A percentile compares a stretch with the other conserved stretches of the same genome.
These are phyloP conservation scores for Leptinotarsa juncta DNA, from an alignment of 2,888 invertebrate species.

Conservation along the genomic window DNA sequence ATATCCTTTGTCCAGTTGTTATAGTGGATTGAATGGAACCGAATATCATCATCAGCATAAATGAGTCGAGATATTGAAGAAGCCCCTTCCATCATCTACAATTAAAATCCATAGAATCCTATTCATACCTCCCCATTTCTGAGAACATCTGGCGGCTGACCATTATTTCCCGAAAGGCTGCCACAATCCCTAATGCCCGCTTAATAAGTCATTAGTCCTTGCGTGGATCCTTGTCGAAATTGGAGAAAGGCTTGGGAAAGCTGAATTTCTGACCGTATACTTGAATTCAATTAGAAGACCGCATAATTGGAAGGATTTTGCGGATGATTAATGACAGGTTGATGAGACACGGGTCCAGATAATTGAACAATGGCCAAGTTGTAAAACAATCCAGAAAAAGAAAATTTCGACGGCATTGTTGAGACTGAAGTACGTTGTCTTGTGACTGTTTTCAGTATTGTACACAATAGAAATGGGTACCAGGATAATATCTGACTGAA, in stretches of 20 bases:
- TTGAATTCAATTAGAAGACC: constrained; percentile 19
- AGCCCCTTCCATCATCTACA: neutral
- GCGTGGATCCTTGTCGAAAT: constrained; percentile 15
- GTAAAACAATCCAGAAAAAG: neutral
- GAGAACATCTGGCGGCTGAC: constrained; percentile 21
- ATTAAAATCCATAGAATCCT: constrained; percentile 11
- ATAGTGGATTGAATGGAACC: neutral
- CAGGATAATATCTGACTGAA: too few relatives aligned
- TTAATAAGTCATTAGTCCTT: constrained; percentile 25
- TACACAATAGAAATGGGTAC: too few relatives aligned
- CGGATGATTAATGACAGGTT: constrained; percentile 11
- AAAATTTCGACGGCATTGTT: neutral
- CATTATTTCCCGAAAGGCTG: constrained; percentile 21
- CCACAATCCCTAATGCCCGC: constrained; percentile 23
- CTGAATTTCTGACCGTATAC: constrained; percentile 13
- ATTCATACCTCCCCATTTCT: neutral
- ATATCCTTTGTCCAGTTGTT: neutral
- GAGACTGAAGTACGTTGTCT: too few relatives aligned
- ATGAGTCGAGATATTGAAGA: neutral
- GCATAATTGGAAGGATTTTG: constrained; percentile 19
- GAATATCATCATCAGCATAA: neutral
- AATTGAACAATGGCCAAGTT: neutral
- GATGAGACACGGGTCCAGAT: neutral
- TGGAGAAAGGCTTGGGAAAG: constrained; percentile 4
- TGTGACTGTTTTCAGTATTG: too few relatives aligned